Conservation (phyloP, 2,797 vertebrate genomes). For the Amniataba percoides region DNA sequence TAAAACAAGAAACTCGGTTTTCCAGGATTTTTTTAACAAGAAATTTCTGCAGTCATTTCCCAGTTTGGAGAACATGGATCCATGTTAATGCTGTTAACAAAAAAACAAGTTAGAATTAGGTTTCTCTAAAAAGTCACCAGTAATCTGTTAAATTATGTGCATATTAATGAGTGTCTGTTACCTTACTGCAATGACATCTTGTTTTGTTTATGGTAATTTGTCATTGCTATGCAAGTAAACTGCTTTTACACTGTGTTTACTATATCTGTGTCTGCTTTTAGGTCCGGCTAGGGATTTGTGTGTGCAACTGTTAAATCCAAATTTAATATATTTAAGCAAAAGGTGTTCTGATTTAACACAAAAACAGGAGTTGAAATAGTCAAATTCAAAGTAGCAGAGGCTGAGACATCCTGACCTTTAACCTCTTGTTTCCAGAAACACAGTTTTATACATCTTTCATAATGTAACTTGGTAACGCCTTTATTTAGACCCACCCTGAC, state of each 20-base stretch:
- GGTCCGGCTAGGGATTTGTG: too few species aligned
- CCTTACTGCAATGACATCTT: background rate
- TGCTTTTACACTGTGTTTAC: background rate
- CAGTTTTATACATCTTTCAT: background rate
- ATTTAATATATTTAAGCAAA: background rate
- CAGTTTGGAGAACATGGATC: background rate
- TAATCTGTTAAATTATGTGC: background rate
- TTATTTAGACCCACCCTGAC: background rate
- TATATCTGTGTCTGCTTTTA: too few species aligned
- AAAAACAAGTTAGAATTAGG: background rate
- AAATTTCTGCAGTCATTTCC: constrained; percentile 1
- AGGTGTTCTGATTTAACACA: too few species aligned
- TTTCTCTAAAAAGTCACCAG: background rate
- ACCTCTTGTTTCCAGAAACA: background rate
- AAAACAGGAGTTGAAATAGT: too few species aligned
- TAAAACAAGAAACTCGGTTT: background rate
- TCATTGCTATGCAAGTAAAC: background rate
- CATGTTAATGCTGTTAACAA: background rate
- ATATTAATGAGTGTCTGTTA: constrained; percentile 1
- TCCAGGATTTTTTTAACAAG: background rate
- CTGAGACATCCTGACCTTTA: background rate
- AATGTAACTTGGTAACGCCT: background rate
- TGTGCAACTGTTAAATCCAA: background rate
- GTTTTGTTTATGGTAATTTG: background rate
- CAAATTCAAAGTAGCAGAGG: background rate